A percentile compares a stretch with the other conserved stretches of the same genome.
Evolutionary conservation across 2,113 vertebrate species (phyloP).

Genomic region (Cynoglossus semilaevis): DNA sequence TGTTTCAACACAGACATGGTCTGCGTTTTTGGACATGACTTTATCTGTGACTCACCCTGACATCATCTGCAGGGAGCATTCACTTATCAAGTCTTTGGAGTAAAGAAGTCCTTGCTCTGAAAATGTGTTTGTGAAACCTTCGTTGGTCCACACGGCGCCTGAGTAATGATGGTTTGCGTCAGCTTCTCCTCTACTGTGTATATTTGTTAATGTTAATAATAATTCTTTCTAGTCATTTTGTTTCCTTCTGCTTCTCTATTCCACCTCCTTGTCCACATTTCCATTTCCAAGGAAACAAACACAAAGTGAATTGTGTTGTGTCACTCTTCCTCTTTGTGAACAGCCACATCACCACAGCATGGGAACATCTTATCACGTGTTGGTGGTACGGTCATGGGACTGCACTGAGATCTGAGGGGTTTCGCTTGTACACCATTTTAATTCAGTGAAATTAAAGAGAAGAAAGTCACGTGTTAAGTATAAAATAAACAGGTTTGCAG

Average conservation of each 20-base stretch:
- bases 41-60: constrained; percentile 51
- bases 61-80: constrained; percentile 34
- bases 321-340: constrained; percentile 10
- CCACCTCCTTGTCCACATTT: not conserved
- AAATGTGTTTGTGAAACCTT: constrained; percentile 14
- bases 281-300: not conserved
- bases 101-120: constrained; percentile 18
- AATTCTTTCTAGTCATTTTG: not conserved
- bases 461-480: too few relatives aligned
- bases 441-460: too few relatives aligned
- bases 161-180: constrained; percentile 12
- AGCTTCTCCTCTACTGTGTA: not conserved
- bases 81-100: constrained; percentile 25
- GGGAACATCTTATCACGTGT: too few relatives aligned
- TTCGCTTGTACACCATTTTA: too few relatives aligned
- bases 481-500: too few relatives aligned
- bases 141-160: not conserved
- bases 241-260: not conserved
- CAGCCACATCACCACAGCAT: not conserved
- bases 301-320: not conserved
- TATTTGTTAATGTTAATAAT: too few relatives aligned
- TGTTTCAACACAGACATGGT: constrained; percentile 31
- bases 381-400: too few relatives aligned
- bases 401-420: too few relatives aligned
- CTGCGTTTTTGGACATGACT: constrained; percentile 12